Percentiles rank a stretch among this genome's conserved stretches.
phyloP scores from a whole-genome alignment of 2,888 invertebrate genomes.

The Leptura quadrifasciata region DNA sequence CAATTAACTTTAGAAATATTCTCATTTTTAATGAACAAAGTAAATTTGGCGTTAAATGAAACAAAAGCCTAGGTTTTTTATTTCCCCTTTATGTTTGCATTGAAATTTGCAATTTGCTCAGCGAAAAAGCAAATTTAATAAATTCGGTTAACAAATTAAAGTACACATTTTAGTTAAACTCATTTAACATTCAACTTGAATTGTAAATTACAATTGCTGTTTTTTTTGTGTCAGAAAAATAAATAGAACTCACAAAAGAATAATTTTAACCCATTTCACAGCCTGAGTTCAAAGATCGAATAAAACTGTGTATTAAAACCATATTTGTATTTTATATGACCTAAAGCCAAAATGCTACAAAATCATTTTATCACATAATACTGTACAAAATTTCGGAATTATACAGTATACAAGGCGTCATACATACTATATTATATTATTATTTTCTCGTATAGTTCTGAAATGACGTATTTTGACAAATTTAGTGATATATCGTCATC shows the following conservation, averaged over 20 bases:
- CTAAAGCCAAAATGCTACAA: no score
- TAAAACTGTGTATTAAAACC: no score
- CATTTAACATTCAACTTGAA: neutral
- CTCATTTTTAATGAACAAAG: slow-evolving; percentile 29
- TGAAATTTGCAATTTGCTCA: neutral
- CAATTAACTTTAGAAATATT: slow-evolving; percentile 36
- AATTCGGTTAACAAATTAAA: neutral
- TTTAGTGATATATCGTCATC: no score
- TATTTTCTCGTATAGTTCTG: no score
- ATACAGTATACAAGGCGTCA: no score
- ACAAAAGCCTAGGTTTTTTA: neutral
- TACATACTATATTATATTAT: no score
- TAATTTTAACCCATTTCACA: no score
- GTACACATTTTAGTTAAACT: neutral
- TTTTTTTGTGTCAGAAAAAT: neutral
- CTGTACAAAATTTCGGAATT: no score
- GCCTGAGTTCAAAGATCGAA: no score
- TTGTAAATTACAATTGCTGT: neutral
- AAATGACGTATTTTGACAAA: no score
- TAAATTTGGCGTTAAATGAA: slow-evolving; percentile 11
- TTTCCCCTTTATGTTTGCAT: neutral
- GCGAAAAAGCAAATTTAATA: neutral
- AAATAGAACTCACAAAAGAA: neutral
- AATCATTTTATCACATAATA: no score
- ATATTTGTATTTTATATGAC: no score